phyloP scores from a whole-genome alignment of 2,113 vertebrate species.

The Engystomops pustulosus region DNA sequence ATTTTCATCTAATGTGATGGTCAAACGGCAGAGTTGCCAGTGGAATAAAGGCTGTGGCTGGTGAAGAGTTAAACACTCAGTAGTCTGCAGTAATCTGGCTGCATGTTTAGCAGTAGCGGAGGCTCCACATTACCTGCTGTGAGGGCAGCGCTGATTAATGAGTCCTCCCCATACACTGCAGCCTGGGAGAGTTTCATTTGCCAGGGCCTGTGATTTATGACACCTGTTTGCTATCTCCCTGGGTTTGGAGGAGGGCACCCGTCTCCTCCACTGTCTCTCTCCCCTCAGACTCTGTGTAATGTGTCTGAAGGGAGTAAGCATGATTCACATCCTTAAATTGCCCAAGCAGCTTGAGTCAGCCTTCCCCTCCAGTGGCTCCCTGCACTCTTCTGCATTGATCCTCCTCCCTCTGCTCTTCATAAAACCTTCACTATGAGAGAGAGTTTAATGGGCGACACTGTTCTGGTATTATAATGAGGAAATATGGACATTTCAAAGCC shows the following conservation, averaged over 20 bases:
- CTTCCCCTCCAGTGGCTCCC: conserved; percentile 17
- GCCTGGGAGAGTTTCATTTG: conserved; percentile 42
- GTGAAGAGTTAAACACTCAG: background rate
- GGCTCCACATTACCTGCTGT: conserved; percentile 21
- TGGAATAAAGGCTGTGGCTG: too few relatives aligned
- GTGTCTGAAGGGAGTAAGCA: conserved; percentile 19
- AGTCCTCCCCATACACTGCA: conserved; percentile 36
- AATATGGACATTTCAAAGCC: background rate
- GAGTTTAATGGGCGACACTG: background rate
- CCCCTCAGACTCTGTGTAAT: conserved; percentile 9
- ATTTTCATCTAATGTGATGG: too few relatives aligned
- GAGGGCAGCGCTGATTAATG: conserved; percentile 36
- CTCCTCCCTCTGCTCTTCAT: conserved; percentile 15
- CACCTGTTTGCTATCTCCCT: conserved; percentile 38
- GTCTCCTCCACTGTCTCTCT: background rate
- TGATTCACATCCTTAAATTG: conserved; percentile 45
- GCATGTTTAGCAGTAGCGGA: conserved; percentile 3
- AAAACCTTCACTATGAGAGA: conserved; percentile 12
- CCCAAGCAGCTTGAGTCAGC: background rate
- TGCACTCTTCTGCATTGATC: background rate
- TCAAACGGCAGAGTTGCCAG: too few relatives aligned
- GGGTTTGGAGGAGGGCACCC: background rate
- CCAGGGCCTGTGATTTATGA: conserved; percentile 41
- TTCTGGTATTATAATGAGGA: background rate
- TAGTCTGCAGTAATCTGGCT: background rate